Evolutionary conservation across 2,113 vertebrate species (phyloP).

Genomic region (Halcyon malimbica): DNA sequence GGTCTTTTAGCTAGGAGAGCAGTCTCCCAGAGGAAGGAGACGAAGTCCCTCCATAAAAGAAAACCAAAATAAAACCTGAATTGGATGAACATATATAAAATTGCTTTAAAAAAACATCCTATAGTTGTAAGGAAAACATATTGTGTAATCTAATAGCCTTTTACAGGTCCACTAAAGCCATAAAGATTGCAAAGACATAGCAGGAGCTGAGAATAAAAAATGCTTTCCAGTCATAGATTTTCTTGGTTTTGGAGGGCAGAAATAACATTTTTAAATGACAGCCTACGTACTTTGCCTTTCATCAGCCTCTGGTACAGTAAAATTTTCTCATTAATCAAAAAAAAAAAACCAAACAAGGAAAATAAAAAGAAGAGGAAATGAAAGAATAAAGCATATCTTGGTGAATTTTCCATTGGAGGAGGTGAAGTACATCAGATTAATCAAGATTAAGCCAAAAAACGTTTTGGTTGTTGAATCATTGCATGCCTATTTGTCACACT

Average conservation of each 20-base stretch:
- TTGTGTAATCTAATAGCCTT: not conserved
- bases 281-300: not conserved
- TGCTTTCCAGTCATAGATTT: not conserved
- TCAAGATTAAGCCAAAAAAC: not conserved
- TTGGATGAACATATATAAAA: not conserved
- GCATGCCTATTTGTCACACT: not conserved
- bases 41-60: not conserved
- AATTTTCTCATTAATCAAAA: not conserved
- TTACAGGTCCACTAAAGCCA: not conserved
- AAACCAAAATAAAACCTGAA: not conserved
- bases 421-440: not conserved
- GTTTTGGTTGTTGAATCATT: not conserved
- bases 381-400: not conserved
- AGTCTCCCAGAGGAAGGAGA: not conserved
- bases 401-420: not conserved
- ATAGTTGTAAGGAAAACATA: not conserved
- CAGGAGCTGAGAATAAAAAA: not conserved
- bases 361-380: not conserved
- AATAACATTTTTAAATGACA: not conserved
- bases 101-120: not conserved
- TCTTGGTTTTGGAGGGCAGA: not conserved
- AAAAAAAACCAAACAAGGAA: not conserved
- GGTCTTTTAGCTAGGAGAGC: not conserved
- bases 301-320: not conserved
- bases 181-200: not conserved